Base-by-base conservation (phyloP, 2,888 invertebrate species). In the Acleris literana region DNA sequence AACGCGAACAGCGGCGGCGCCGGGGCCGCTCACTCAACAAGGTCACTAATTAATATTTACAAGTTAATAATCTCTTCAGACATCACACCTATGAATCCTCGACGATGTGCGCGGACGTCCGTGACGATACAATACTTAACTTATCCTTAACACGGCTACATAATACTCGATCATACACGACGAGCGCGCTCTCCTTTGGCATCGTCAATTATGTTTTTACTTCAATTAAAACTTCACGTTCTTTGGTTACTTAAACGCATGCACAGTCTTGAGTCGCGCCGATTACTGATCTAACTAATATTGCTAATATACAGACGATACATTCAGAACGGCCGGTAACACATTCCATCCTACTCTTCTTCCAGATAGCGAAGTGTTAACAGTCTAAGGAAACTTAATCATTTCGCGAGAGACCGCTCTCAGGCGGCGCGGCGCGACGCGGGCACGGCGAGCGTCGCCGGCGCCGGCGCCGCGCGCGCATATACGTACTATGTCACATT, bases 401-500 rank as follows among this genome's bases (percentile, higher is more conserved):
- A 4, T 13, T 39, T 33, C 6, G 6, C 3, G 11, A 11, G 33
- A 39, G 33, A 11, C 33, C 11, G 39, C 39, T 13, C 13, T 39
- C 46, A n/a, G n/a, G 44, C 44, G n/a, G n/a, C 67, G 22, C 22
- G 46, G 39, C 69, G 72, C 68, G 54, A 48, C 63, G 55, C 46
- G 51, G 25, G 52, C 48, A 33, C 29, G 9, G 52, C 29, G n/a
- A n/a, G n/a, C n/a, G n/a, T n/a, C n/a, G n/a, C n/a, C n/a, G n/a
- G n/a, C n/a, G n/a, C n/a, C n/a, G n/a, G 55, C 66, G 33, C 29
- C 39, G 18, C 63, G 62, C 69, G 77, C 71, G 81, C 52, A 53
- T 22, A 22, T 53, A 46, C 48, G 39, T 9, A 46, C 48, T 59
- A 53, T 33, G 53, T 53, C 33, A 59, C 59, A 59, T 64, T 59